Base-by-base conservation (phyloP, 1,140 invertebrate species). In the Grapholita molesta region DNA sequence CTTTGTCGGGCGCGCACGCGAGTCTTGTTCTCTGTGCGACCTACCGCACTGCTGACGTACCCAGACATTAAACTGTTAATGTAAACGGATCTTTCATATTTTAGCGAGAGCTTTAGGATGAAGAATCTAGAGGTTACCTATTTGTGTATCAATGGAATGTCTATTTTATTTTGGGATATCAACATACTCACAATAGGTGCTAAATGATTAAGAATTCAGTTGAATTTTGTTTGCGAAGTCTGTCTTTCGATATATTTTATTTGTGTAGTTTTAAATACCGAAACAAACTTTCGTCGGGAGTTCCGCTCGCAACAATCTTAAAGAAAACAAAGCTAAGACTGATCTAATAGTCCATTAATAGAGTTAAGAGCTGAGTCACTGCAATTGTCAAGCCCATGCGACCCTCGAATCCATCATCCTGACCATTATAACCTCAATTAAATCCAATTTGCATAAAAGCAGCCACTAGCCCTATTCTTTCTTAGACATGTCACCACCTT, bases 381-480 rank as follows among this genome's bases (percentile, higher is more conserved):
- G 72, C 76, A 85, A 88, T 87, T 86, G 83, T 84, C 87, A 80
- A 83, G 82, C 84, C 85, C 78, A 69, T 57, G 69, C 67, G 68
- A 71, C 72, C 68, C 70, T 70, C 69, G 70, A 74, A 90, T 90
- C 72, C 78, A 89, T 90, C 88, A 89, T 84, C 52, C 75, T 73
- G 72, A 68, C 82, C 72, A 89, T 90, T 91, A 90, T 88, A 88
- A 85, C 87, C 87, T 89, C 89, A 90, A 91, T 90, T 91, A 90
- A 88, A 91, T 88, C 83, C 83, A 74, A 91, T 91, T 90, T 82
- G 77, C 89, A 91, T 91, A 90, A 88, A 76, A 81, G 77, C 74
- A 70, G 67, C 64, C 66, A 67, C 69, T 70, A 76, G 70, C 71
- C 69, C 81, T 74, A 83, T 86, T 84, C 81, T 83, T 72, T 81